These are phyloP conservation scores for Frankliniella intonsa DNA, from an alignment of 2,888 invertebrate genomes.

Conservation along the genomic window DNA sequence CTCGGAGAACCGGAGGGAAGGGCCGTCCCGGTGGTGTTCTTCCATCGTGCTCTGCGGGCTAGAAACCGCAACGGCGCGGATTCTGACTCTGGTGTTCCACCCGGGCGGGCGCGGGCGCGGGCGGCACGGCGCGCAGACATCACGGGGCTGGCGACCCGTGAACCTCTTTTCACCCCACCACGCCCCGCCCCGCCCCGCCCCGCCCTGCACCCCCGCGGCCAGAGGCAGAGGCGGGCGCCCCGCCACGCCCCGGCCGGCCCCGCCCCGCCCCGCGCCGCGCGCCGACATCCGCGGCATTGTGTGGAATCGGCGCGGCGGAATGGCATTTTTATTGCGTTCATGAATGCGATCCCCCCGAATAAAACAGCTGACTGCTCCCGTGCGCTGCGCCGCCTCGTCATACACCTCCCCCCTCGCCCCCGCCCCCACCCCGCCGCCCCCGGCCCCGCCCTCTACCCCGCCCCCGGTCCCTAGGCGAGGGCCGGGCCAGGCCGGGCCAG, in stretches of 20 bases:
- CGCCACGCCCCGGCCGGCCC: background rate
- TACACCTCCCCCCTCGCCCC: background rate
- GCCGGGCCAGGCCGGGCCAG: background rate
- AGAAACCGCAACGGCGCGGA: too few relatives aligned
- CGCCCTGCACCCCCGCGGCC: background rate
- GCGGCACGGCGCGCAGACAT: background rate
- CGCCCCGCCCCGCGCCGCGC: background rate
- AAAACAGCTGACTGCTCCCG: conserved; percentile 24
- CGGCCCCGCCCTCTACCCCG: background rate
- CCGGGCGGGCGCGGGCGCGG: background rate
- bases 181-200: background rate
- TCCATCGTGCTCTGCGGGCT: too few relatives aligned
- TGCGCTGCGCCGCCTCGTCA: background rate
- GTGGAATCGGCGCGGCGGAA: conserved; percentile 14
- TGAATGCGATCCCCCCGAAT: conserved; percentile 22
- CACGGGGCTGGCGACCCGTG: background rate
- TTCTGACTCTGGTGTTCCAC: background rate
- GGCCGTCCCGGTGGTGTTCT: background rate
- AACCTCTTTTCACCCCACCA: background rate
- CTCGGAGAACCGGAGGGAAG: background rate
- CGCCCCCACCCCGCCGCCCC: background rate
- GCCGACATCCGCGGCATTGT: conserved; percentile 2
- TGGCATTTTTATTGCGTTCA: conserved; percentile 26
- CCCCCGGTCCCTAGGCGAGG: background rate
- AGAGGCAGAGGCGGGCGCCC: background rate